Evolutionary conservation across 1,140 invertebrate genomes (phyloP).

Genomic region (Aphaenogaster ashmeadi): DNA sequence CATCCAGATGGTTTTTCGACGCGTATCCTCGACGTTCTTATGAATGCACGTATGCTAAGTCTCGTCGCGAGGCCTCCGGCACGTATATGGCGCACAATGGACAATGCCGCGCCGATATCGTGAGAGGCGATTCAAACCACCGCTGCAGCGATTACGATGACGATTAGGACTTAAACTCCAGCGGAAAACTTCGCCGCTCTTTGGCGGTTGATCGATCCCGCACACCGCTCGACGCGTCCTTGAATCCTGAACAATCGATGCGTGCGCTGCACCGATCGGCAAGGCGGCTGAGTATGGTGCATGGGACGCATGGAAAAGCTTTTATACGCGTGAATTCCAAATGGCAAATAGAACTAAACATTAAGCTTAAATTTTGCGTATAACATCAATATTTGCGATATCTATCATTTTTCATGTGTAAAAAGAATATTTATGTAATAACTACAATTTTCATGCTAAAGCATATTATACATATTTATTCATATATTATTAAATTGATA

Average conservation of each 20-base stretch:
- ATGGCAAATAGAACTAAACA: neutral
- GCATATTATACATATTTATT: neutral
- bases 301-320: constrained; percentile 14
- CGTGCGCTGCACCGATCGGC: constrained; percentile 5
- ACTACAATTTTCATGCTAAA: neutral
- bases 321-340: constrained; percentile 24
- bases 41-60: constrained; percentile 52
- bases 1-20: constrained; percentile 12
- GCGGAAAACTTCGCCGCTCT: constrained; percentile 27
- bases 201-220: constrained; percentile 33
- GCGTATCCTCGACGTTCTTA: constrained; percentile 13
- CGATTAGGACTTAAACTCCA: constrained; percentile 61
- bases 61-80: constrained; percentile 6
- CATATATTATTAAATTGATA: neutral
- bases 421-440: neutral
- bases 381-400: neutral
- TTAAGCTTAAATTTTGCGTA: neutral
- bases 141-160: constrained; percentile 62
- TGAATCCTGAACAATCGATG: constrained; percentile 52
- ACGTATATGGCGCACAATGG: constrained; percentile 64
- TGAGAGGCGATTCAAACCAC: constrained; percentile 38
- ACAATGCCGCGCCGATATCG: constrained; percentile 69
- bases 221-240: constrained; percentile 19
- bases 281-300: neutral
- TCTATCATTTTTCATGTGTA: neutral